A percentile compares a stretch with the other conserved stretches of the same genome.
phyloP scores from a whole-genome alignment of 37 sponge, comb jelly and placozoan genomes.

The Beroe forskalii region DNA sequence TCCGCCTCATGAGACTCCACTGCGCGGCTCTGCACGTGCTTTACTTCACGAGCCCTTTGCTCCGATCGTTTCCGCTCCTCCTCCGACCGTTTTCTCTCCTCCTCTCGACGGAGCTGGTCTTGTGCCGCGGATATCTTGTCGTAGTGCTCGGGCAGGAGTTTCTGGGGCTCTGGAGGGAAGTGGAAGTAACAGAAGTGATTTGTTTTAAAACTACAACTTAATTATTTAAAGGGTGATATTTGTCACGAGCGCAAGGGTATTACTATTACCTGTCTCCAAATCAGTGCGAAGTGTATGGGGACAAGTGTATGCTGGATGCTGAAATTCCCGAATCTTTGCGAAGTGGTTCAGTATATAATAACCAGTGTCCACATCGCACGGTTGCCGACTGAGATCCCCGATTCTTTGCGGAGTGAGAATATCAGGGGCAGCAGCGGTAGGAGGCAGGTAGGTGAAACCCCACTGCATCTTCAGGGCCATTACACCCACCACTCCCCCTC shows the following conservation, averaged over 20 bases:
- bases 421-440: neutral
- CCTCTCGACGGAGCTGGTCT: neutral
- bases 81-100: neutral
- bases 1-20: too few relatives aligned
- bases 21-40: too few relatives aligned
- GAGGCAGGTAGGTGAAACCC: constrained; percentile 15
- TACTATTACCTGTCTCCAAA: too few relatives aligned
- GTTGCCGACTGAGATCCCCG: neutral
- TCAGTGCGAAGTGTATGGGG: too few relatives aligned
- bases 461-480: constrained; percentile 55
- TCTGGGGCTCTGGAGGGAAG: constrained; percentile 1
- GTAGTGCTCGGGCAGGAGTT: constrained; percentile 16
- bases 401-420: constrained; percentile 1
- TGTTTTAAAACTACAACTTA: too few relatives aligned
- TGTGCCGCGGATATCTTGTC: constrained; percentile 7
- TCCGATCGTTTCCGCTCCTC: neutral
- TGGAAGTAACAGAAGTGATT: too few relatives aligned
- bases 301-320: too few relatives aligned
- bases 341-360: too few relatives aligned
- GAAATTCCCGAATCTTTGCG: too few relatives aligned
- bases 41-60: too few relatives aligned
- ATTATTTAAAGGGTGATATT: too few relatives aligned
- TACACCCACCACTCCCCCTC: constrained; percentile 35
- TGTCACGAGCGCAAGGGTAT: too few relatives aligned
- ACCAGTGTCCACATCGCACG: constrained; percentile 30